These are phyloP conservation scores for Charadrius vociferus DNA, from an alignment of 2,113 vertebrate species.

Conservation along the genomic window DNA sequence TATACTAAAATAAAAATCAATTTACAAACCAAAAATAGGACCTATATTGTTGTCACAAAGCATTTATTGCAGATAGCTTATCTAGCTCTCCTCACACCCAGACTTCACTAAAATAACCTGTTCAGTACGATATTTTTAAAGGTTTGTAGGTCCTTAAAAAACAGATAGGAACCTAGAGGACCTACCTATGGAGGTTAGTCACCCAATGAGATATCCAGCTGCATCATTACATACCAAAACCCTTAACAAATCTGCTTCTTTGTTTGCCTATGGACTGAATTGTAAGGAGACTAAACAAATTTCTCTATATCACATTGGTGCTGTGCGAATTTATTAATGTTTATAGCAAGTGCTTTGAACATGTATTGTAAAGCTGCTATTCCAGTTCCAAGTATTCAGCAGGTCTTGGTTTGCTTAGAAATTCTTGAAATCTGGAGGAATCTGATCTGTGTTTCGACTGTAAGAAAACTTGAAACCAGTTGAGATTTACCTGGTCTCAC, in stretches of 20 bases:
- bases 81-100: neutral
- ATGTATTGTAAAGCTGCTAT: neutral
- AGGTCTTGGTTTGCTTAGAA: constrained; percentile 45
- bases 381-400: neutral
- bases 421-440: constrained; percentile 23
- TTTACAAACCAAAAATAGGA: neutral
- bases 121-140: neutral
- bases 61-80: neutral
- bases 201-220: neutral
- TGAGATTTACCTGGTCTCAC: constrained; percentile 6
- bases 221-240: neutral
- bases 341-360: neutral
- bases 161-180: neutral
- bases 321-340: neutral
- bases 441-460: neutral
- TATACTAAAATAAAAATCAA: neutral
- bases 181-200: neutral
- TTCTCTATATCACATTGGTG: neutral
- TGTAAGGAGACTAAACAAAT: neutral
- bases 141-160: neutral
- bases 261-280: neutral
- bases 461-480: constrained; percentile 23
- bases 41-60: neutral
- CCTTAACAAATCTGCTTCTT: neutral
- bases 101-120: neutral